Conservation (phyloP, 1,140 invertebrate genomes). For the Bombus terrestris region DNA sequence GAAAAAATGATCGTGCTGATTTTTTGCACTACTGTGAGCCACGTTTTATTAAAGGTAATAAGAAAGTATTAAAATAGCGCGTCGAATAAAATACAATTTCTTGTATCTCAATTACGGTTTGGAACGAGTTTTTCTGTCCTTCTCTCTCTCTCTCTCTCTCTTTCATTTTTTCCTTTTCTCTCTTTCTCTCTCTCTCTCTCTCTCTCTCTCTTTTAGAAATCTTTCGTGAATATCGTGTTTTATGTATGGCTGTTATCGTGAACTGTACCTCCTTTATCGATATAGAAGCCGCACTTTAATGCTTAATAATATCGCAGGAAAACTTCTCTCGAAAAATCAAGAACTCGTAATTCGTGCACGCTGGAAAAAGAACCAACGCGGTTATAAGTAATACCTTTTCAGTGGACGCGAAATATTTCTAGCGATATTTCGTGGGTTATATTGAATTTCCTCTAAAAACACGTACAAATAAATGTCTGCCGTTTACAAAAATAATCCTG, state of each 20-base stretch:
- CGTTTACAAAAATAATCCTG: not conserved
- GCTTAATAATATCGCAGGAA: constrained; percentile 30
- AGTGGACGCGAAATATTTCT: not conserved
- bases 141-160: not conserved
- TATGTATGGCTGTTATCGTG: constrained; percentile 34
- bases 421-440: not conserved
- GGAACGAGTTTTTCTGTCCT: not conserved
- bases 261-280: constrained; percentile 32
- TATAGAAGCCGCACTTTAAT: constrained; percentile 27
- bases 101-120: constrained; percentile 33
- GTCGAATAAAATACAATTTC: constrained; percentile 26
- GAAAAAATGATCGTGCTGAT: not conserved
- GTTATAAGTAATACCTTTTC: constrained; percentile 9
- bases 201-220: not conserved
- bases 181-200: not conserved
- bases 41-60: constrained; percentile 3
- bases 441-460: not conserved
- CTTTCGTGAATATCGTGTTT: constrained; percentile 31
- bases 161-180: too few species aligned
- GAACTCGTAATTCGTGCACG: constrained; percentile 17
- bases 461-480: not conserved
- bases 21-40: not conserved
- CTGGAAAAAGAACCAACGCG: not conserved
- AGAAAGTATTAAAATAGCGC: constrained; percentile 8
- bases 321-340: constrained; percentile 32